Base-by-base conservation (phyloP, 1,140 invertebrate genomes). In the Drosophila micromelanica region DNA sequence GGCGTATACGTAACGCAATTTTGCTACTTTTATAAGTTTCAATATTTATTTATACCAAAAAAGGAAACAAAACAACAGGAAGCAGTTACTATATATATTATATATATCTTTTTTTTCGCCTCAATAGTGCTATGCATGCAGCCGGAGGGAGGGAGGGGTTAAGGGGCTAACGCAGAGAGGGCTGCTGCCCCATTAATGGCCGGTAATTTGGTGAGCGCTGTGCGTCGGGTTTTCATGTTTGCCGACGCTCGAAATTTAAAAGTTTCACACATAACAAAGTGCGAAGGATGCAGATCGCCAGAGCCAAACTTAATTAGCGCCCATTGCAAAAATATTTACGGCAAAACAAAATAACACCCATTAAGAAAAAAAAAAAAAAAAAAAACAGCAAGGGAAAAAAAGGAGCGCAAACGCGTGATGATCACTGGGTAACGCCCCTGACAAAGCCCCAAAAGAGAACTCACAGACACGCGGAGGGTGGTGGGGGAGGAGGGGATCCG, bases 261-360 rank as follows among this genome's bases (percentile, higher is more conserved):
- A 87, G 82, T 87, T 87, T 87, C 82, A 87, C 82, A 87, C 82
- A 87, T 87, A 87, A 87, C 82, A 87, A 87, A 87, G 82, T 87
- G 82, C 84, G 64, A 89, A 82, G 84, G 82, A 89, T 87, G 84
- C 82, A 81, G 78, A 69, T 69, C 57, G 65, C 15, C 65, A 51
- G 43, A 67, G 74, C 61, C 55, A 89, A 89, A 89, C 84, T 89
- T 89, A 89, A 89, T 89, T 89, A 89, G 84, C 85, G 84, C 80
- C 85, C 84, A 84, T 89, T 89, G 84, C 84, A 89, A 80, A 89
- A 89, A 89, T 89, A 89, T 89, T 89, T 89, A 89, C 84, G 79
- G 84, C 84, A 80, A 89, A 84, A 89, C 84, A 89, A 89, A 89
- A 89, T 89, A 90, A 90, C 87, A 90, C 87, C 87, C 87, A 90